phyloP scores from a whole-genome alignment of 1,140 invertebrate genomes.

The Drosophila ananassae region DNA sequence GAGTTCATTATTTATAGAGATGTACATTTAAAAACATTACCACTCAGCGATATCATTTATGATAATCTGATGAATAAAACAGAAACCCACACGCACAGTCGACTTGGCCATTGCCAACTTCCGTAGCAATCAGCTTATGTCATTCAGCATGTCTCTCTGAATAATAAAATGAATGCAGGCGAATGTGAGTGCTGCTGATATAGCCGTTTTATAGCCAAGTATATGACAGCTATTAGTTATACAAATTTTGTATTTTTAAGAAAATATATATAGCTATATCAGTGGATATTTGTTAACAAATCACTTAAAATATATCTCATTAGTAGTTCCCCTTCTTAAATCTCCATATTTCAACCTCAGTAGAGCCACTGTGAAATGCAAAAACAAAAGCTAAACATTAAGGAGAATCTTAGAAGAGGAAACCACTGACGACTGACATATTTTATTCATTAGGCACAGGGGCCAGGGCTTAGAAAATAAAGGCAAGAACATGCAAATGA shows the following conservation, averaged over 20 bases:
- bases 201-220: no score
- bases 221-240: no score
- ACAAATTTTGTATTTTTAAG: no score
- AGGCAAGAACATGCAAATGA: conserved; percentile 77
- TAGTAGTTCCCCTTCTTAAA: no score
- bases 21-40: conserved; percentile 35
- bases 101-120: conserved; percentile 6
- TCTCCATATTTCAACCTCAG: conserved; percentile 17
- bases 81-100: background rate
- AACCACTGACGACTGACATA: conserved; percentile 72
- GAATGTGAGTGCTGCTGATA: no score
- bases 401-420: conserved; percentile 24
- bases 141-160: no score
- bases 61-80: conserved; percentile 25
- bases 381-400: conserved; percentile 10
- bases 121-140: conserved; percentile 43
- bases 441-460: conserved; percentile 79
- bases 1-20: conserved; percentile 23
- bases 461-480: conserved; percentile 58
- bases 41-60: conserved; percentile 28
- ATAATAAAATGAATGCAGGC: no score
- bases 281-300: no score
- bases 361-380: conserved; percentile 31
- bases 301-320: background rate
- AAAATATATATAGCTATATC: no score